These are phyloP conservation scores for Falco biarmicus DNA, from an alignment of 2,797 vertebrate genomes.

Conservation along the genomic window DNA sequence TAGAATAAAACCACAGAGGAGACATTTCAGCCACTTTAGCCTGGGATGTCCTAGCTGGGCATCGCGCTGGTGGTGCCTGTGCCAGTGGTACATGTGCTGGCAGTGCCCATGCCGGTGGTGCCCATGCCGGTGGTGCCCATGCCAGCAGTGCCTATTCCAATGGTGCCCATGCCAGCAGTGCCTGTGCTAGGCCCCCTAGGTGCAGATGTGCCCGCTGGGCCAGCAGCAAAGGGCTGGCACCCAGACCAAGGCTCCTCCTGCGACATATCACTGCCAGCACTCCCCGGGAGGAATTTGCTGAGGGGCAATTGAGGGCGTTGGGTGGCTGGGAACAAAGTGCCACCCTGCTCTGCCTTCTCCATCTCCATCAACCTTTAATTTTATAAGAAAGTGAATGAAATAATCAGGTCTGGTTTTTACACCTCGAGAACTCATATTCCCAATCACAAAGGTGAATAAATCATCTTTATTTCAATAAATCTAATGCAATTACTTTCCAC, in stretches of 20 bases:
- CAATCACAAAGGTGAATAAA: conserved; percentile 35
- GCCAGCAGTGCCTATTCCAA: too few species aligned
- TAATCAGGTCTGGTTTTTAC: background rate
- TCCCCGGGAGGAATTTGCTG: background rate
- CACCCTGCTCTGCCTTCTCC: background rate
- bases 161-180: too few species aligned
- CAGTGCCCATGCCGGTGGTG: background rate
- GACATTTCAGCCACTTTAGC: background rate
- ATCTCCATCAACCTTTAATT: conserved; percentile 1
- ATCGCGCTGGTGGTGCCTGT: rapidly evolving
- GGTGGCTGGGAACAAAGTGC: background rate
- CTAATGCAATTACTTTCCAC: conserved; percentile 12
- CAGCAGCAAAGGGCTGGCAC: background rate
- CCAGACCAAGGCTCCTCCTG: background rate
- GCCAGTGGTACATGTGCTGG: background rate
- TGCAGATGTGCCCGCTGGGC: background rate
- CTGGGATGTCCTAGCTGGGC: rapidly evolving
- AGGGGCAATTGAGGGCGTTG: background rate
- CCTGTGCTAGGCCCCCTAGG: too few species aligned
- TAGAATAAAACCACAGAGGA: background rate
- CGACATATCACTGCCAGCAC: background rate
- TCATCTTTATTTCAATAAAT: conserved; percentile 53
- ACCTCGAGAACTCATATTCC: conserved; percentile 16
- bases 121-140: background rate
- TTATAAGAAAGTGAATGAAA: conserved; percentile 9